phyloP scores from a whole-genome alignment of 2,888 invertebrate genomes.

The Pyrochroa serraticornis region DNA sequence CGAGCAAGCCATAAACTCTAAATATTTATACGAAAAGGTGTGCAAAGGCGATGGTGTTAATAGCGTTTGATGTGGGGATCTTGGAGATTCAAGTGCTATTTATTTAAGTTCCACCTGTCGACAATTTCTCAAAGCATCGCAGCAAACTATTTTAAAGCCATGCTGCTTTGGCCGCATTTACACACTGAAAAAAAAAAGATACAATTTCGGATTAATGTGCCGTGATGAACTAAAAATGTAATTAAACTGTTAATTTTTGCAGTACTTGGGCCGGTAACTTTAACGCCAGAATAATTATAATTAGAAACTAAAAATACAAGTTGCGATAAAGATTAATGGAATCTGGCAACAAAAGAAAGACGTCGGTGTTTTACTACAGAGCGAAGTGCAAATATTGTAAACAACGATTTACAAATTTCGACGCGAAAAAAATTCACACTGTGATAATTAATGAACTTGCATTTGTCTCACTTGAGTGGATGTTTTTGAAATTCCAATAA shows the following conservation, averaged over 20 bases:
- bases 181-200: background rate
- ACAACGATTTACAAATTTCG: slow-evolving; percentile 9
- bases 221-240: background rate
- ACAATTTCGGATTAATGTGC: background rate
- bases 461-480: background rate
- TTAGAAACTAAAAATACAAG: no score
- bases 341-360: no score
- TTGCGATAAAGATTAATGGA: no score
- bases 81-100: slow-evolving; percentile 17
- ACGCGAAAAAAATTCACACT: slow-evolving; percentile 8
- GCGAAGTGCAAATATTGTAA: no score
- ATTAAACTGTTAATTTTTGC: background rate
- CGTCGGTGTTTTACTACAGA: no score
- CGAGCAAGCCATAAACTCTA: no score
- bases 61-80: no score
- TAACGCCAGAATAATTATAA: no score
- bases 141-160: slow-evolving; percentile 6
- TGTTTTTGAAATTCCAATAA: background rate
- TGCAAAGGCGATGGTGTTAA: no score
- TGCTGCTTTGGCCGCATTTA: slow-evolving; percentile 10
- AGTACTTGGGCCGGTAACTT: no score
- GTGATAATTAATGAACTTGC: slow-evolving; percentile 1
- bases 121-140: slow-evolving; percentile 17
- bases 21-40: no score
- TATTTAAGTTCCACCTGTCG: slow-evolving; percentile 26